Conservation (phyloP, 1,140 invertebrate species). For the Holcopasites calliopsidis region DNA sequence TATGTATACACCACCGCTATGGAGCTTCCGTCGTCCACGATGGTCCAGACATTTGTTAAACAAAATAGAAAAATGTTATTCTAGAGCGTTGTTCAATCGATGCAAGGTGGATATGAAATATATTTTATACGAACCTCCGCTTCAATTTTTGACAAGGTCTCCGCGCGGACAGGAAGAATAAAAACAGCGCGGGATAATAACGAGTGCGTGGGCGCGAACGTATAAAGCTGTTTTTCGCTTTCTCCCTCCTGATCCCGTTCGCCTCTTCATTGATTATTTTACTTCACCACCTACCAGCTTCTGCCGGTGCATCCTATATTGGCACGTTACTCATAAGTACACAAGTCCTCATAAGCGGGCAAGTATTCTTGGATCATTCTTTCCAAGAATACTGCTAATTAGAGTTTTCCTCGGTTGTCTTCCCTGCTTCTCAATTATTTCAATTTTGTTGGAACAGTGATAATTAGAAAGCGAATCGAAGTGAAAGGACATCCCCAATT, state of each 20-base stretch:
- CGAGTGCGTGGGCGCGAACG: slow-evolving; percentile 49
- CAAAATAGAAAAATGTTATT: no score
- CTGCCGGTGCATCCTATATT: slow-evolving; percentile 21
- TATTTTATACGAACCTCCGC: neutral
- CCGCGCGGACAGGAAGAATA: slow-evolving; percentile 38
- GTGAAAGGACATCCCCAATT: no score
- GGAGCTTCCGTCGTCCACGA: no score
- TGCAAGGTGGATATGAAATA: neutral
- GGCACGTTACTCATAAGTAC: slow-evolving; percentile 8
- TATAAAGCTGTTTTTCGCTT: slow-evolving; percentile 44
- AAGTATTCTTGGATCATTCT: slow-evolving; percentile 32
- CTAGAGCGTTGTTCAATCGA: no score
- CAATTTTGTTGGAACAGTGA: no score
- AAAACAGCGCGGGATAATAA: slow-evolving; percentile 43
- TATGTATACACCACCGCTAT: no score
- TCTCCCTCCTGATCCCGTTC: slow-evolving; percentile 38
- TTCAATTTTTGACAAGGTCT: slow-evolving; percentile 51
- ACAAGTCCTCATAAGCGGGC: neutral
- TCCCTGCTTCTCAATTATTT: no score
- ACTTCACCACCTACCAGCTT: slow-evolving; percentile 44
- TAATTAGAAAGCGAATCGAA: no score
- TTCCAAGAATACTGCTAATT: neutral
- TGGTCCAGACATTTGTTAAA: no score
- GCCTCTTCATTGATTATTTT: slow-evolving; percentile 65
- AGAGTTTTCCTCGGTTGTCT: neutral